Evolutionary conservation across 2,113 vertebrate species (phyloP), one percentile per base, ranked within the genome.

Genomic region (Leptodactylus fuscus): DNA sequence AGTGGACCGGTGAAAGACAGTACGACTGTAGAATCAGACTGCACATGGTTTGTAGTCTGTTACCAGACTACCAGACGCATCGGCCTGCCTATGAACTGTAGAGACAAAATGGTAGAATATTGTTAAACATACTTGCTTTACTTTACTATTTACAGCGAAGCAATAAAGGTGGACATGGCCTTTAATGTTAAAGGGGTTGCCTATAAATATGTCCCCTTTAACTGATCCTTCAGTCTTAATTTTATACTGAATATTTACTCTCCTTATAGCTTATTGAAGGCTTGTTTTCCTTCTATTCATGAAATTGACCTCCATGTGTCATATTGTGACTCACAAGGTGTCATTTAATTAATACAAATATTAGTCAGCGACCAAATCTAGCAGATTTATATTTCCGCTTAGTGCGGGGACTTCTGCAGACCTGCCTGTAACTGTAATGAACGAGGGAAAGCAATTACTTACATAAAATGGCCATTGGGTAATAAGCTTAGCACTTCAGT

Each of bases 301-400:
- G 53, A 58, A 76, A 27, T 79, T 58, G 71, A 85, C 41, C 29
- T 74, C 22, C 18, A 15, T 34, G 24, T 34, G 70, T 76, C 41
- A 77, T 60, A 85, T 24, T 53, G 58, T 65, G 82, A 85, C 73
- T 76, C 70, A 70, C 48, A 51, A 41, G 12, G 32, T 13, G 51
- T 2, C 34, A 58, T 12, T 58, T 60, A 58, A 79, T 79, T 79
- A 60, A 36, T 58, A 41, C 1, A 79, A 55, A 79, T 60, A 41
- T 24, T 38, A 41, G 51, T 36, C 13, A 5, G 24, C 32, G 29
- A 34, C 29, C 53, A 79, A 79, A 79, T 79, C 38, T 41, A 80
- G 77, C 20, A n/a, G 36, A 60, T 55, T 60, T 41, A 60, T 79
- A 60, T 58, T 15, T 24, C 15, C 10, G 2, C 41, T 55, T 53